phyloP scores from a whole-genome alignment of 2,113 vertebrate species.

The Terrapene triunguis region DNA sequence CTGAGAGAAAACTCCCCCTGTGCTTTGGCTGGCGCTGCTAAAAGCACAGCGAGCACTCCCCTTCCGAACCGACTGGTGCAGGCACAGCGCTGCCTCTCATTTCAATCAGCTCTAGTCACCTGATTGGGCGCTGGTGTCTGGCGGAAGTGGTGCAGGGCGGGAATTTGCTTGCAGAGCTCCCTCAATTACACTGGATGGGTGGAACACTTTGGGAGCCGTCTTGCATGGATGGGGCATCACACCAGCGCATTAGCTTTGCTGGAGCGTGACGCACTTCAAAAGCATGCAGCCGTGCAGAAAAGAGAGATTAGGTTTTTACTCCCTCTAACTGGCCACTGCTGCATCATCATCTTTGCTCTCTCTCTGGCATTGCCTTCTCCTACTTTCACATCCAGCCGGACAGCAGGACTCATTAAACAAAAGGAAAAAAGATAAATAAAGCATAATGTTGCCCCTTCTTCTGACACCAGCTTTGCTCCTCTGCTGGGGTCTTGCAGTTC shows the following conservation, averaged over 20 bases:
- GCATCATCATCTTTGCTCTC: background rate
- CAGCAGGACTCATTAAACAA: background rate
- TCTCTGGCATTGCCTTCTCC: background rate
- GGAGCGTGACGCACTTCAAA: no score
- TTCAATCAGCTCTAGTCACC: no score
- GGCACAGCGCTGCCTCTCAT: no score
- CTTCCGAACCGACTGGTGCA: background rate
- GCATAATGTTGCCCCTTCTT: background rate
- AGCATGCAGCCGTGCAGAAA: background rate
- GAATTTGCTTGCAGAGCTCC: background rate
- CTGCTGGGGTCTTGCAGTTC: background rate
- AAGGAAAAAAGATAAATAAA: background rate
- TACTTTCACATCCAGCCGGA: background rate
- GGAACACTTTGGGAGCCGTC: background rate
- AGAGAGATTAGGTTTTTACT: background rate
- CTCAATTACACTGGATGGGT: background rate
- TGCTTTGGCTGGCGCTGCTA: background rate
- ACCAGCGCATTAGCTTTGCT: no score
- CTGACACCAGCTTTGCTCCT: background rate
- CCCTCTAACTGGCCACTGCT: background rate
- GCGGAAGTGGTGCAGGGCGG: no score
- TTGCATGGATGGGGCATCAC: background rate
- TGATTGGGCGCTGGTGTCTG: background rate
- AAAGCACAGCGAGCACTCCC: no score
- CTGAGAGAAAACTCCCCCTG: background rate